Evolutionary conservation across 1,140 invertebrate species (phyloP).

Genomic region (Anagrus nilaparvatae): DNA sequence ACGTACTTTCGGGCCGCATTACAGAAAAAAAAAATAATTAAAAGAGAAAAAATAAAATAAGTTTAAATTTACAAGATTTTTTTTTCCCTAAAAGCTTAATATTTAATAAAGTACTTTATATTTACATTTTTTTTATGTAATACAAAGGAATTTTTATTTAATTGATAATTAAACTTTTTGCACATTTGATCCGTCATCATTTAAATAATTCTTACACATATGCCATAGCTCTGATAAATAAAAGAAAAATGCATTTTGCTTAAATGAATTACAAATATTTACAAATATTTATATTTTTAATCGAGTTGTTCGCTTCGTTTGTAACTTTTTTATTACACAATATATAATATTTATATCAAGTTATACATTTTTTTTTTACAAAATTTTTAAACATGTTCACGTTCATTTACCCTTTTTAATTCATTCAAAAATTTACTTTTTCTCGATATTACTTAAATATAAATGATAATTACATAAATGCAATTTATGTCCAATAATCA

Average conservation of each 20-base stretch:
- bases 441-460: conserved; percentile 15
- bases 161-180: too few relatives aligned
- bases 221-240: too few relatives aligned
- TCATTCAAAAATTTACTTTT: conserved; percentile 9
- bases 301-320: conserved; percentile 14
- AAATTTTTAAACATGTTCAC: conserved; percentile 14
- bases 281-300: conserved; percentile 11
- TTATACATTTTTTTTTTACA: conserved; percentile 17
- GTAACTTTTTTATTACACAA: conserved; percentile 16
- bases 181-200: too few relatives aligned
- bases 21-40: too few relatives aligned
- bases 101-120: too few relatives aligned
- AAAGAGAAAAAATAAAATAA: too few relatives aligned
- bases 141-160: too few relatives aligned
- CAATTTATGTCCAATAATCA: conserved; percentile 16
- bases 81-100: too few relatives aligned
- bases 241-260: conserved; percentile 7
- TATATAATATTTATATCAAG: conserved; percentile 15
- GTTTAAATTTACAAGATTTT: too few relatives aligned
- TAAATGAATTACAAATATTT: conserved; percentile 18
- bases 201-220: too few relatives aligned
- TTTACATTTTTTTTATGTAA: too few relatives aligned
- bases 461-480: conserved; percentile 19
- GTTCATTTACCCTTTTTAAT: conserved; percentile 10
- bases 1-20: too few relatives aligned